A percentile compares a stretch with the other conserved stretches of the same genome.
These are phyloP conservation scores for Drosophila pruinosa DNA, from an alignment of 1,140 invertebrate species.

Conservation along the genomic window DNA sequence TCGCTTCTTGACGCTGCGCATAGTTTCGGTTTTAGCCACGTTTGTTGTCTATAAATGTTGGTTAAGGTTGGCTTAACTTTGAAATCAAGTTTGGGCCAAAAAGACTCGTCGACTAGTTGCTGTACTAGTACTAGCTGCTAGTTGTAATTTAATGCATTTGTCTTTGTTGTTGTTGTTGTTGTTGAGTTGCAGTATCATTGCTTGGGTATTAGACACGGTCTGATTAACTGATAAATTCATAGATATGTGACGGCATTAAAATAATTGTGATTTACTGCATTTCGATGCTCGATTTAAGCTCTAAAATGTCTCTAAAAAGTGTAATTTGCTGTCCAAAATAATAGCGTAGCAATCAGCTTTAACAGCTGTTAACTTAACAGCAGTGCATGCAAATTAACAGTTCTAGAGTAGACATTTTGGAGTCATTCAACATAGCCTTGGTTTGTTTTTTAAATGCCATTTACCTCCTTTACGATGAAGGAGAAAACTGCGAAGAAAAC, in stretches of 20 bases:
- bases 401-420: neutral
- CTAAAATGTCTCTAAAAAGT: neutral
- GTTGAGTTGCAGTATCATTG: constrained; percentile 63
- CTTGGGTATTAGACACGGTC: constrained; percentile 71
- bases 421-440: neutral
- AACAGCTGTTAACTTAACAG: neutral
- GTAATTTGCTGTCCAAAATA: no score
- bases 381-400: neutral
- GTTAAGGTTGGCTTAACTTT: constrained; percentile 79
- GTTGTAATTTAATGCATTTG: constrained; percentile 68
- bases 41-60: constrained; percentile 73
- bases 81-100: constrained; percentile 69
- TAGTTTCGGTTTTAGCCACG: constrained; percentile 41
- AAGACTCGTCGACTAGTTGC: constrained; percentile 6
- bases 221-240: constrained; percentile 74
- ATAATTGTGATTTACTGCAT: constrained; percentile 58
- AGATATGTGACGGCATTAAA: constrained; percentile 70
- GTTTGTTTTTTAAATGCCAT: neutral
- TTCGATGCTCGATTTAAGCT: constrained; percentile 1
- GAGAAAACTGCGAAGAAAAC: neutral
- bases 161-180: constrained; percentile 12
- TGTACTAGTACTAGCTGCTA: neutral
- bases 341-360: neutral
- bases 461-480: neutral
- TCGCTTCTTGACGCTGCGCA: constrained; percentile 48